phyloP scores from a whole-genome alignment of 2,797 vertebrate species.

The Eptatretus atami region DNA sequence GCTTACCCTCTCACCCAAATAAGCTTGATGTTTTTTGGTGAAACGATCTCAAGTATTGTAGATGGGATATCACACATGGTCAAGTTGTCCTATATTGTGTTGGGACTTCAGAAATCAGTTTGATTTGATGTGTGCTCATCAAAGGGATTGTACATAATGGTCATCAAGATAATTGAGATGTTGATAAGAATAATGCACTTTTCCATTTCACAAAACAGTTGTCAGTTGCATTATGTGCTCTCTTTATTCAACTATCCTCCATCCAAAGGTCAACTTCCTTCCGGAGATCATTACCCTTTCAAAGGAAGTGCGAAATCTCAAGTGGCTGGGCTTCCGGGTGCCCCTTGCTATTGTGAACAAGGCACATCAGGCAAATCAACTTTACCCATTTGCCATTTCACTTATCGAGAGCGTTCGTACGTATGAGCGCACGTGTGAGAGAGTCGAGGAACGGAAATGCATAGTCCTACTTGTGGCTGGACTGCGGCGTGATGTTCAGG shows the following conservation, averaged over 20 bases:
- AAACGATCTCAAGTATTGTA: no score
- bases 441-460: conserved; percentile 66
- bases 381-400: conserved; percentile 92
- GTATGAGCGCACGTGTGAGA: conserved; percentile 80
- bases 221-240: no score
- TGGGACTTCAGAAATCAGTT: no score
- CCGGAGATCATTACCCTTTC: conserved; percentile 95
- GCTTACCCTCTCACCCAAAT: no score
- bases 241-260: background rate
- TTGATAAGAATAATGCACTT: no score
- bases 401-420: conserved; percentile 91
- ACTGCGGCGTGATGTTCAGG: conserved; percentile 85
- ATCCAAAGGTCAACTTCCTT: conserved; percentile 47
- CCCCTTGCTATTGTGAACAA: conserved; percentile 94
- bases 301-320: conserved; percentile 90
- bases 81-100: no score
- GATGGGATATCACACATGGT: no score
- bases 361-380: conserved; percentile 91
- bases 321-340: conserved; percentile 93
- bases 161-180: no score
- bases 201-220: no score
- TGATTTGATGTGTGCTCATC: no score
- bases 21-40: no score
- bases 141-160: no score
- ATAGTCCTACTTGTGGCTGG: conserved; percentile 74